Percentiles rank a stretch among this genome's conserved stretches.
Evolutionary conservation across 2,113 vertebrate genomes (phyloP).

Genomic region (Sprattus sprattus): DNA sequence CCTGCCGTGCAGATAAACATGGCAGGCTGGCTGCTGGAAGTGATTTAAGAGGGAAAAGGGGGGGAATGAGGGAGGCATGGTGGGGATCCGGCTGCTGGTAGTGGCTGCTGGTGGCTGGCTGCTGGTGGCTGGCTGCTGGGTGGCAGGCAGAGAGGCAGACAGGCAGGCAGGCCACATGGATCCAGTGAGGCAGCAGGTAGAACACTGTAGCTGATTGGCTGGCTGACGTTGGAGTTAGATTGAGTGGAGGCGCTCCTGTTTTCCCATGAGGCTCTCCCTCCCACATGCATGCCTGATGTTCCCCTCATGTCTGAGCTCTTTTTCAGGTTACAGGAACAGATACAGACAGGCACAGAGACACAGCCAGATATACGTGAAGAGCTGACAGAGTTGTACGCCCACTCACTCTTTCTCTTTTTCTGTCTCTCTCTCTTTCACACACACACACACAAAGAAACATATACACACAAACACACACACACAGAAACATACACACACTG

Average conservation of each 20-base stretch:
- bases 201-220: background rate
- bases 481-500: background rate
- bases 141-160: too few species aligned
- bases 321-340: background rate
- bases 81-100: slow-evolving; percentile 46
- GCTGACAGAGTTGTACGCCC: background rate
- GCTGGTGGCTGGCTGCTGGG: slow-evolving; percentile 40
- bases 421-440: too few species aligned
- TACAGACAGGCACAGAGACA: background rate
- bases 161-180: background rate
- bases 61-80: background rate
- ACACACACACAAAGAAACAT: background rate
- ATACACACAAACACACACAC: background rate
- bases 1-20: slow-evolving; percentile 55
- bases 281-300: background rate
- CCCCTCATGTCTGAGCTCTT: slow-evolving; percentile 23
- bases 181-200: background rate
- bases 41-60: slow-evolving; percentile 48
- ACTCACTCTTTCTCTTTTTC: background rate
- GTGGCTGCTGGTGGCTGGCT: slow-evolving; percentile 47
- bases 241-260: too few species aligned
- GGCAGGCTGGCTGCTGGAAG: slow-evolving; percentile 54
- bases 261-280: background rate
- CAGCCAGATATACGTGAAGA: background rate
- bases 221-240: background rate